Evolutionary conservation across 2,888 invertebrate species (phyloP).

Genomic region (Sussaba pulchella): DNA sequence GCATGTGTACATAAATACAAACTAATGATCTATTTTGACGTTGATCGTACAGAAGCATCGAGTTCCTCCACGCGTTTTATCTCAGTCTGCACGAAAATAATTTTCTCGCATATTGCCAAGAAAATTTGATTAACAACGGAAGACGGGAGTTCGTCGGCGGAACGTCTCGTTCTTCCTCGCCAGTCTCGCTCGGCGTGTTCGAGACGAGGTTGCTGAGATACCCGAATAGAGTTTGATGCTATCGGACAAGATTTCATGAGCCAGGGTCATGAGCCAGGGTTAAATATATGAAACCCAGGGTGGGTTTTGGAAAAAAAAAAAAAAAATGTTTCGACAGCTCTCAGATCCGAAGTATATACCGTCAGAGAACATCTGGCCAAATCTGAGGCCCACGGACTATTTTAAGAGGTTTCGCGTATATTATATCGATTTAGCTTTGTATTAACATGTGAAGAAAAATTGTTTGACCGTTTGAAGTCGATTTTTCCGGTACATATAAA

Average conservation of each 20-base stretch:
- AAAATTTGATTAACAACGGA: slow-evolving; percentile 61
- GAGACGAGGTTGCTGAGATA: slow-evolving; percentile 19
- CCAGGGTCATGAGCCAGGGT: slow-evolving; percentile 50
- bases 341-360: too few relatives aligned
- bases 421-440: too few relatives aligned
- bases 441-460: too few relatives aligned
- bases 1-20: slow-evolving; percentile 26
- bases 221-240: slow-evolving; percentile 26
- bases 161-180: background rate
- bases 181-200: background rate
- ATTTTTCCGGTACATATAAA: slow-evolving; percentile 14
- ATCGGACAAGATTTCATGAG: slow-evolving; percentile 26
- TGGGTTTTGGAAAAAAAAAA: too few relatives aligned
- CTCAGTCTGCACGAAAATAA: slow-evolving; percentile 64
- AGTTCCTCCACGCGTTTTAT: slow-evolving; percentile 2
- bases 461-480: too few relatives aligned
- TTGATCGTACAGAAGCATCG: slow-evolving; percentile 20
- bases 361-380: too few relatives aligned
- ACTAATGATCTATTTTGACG: slow-evolving; percentile 19
- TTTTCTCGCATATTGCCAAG: slow-evolving; percentile 65
- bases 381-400: too few relatives aligned
- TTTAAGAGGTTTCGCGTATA: too few relatives aligned
- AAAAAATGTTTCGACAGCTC: too few relatives aligned
- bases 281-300: too few relatives aligned
- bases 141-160: slow-evolving; percentile 51